Base-by-base conservation (phyloP, 2,113 vertebrate genomes). In the Pholis gunnellus region DNA sequence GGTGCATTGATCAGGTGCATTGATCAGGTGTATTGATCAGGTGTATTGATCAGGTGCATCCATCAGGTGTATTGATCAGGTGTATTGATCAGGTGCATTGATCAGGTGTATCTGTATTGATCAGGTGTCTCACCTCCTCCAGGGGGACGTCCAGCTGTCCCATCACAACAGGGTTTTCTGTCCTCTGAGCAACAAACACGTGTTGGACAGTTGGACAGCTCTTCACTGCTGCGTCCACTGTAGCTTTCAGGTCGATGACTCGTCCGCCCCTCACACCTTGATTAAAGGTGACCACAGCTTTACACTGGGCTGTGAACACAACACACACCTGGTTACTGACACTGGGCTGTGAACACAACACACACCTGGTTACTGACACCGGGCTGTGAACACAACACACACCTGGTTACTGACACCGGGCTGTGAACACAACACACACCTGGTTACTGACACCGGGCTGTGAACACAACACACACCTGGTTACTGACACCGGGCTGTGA, bases 241-340 rank as follows among this genome's bases (percentile, higher is more conserved):
- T 96, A 2, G 82, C 88, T 90, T 98, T 98, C 69, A 98, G 93
- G 60, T 96, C 90, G 42, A 95, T 76, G 71, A 94, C 64, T 0
- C 96, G 95, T 2, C 97, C 97, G 38, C 96, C 97, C 48, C 97
- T 92, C 75, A 98, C 89, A 3, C 92, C 96, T 86, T 97, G 96
- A 87, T 98, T 97, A 89, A 95, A 96, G 38, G 97, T 99, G 88
- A 99, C 92, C 74, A 98, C 93, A 38, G 95, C 97, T 93, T 96
- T 97, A 92, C 97, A 98, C 87, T 94, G 94, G 84, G 97, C 97
- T n/a, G 50, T 29, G 64, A 59, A 59, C 56, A 59, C 56, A 59
- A 56, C 54, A 57, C 27, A 70, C 52, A 34, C 5, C 36, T 44
- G 11, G 8, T n/a, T 56, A 11, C 11, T 56, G 4, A 56, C 22